Evolutionary conservation across 2,888 invertebrate species (phyloP).

Genomic region (Lasioglossum villosulum): DNA sequence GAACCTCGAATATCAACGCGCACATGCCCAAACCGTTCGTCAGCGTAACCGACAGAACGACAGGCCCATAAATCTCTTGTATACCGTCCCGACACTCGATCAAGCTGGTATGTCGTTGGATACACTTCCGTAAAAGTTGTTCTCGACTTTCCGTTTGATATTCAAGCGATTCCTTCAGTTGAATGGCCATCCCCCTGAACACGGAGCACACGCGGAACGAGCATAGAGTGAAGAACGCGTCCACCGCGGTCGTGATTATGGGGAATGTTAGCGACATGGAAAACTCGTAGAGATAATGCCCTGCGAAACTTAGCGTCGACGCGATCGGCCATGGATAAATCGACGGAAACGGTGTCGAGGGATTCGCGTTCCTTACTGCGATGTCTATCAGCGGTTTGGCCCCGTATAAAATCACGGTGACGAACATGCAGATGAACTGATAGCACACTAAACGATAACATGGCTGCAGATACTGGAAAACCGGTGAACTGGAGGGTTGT

Average conservation of each 20-base stretch:
- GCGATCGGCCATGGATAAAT: not conserved
- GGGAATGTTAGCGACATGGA: rapidly evolving
- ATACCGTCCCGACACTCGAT: not conserved
- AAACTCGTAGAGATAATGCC: not conserved
- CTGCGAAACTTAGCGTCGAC: not conserved
- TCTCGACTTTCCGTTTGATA: not conserved
- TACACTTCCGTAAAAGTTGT: not conserved
- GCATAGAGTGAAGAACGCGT: not conserved
- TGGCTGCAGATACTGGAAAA: not conserved
- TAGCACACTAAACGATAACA: not conserved
- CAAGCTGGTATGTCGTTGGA: not conserved
- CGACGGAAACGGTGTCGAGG: not conserved
- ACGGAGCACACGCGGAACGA: not conserved
- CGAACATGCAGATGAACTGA: not conserved
- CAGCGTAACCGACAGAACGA: not conserved
- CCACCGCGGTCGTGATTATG: not conserved
- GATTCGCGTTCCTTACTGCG: not conserved
- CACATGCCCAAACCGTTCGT: not conserved
- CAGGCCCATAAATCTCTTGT: not conserved
- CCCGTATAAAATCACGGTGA: not conserved
- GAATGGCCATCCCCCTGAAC: not conserved
- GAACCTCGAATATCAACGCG: not conserved
- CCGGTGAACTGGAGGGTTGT: not conserved
- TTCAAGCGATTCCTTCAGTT: not conserved
- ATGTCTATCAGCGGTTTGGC: not conserved